These are phyloP conservation scores for Trachelus tabidus DNA, from an alignment of 2,888 invertebrate genomes.

Conservation along the genomic window DNA sequence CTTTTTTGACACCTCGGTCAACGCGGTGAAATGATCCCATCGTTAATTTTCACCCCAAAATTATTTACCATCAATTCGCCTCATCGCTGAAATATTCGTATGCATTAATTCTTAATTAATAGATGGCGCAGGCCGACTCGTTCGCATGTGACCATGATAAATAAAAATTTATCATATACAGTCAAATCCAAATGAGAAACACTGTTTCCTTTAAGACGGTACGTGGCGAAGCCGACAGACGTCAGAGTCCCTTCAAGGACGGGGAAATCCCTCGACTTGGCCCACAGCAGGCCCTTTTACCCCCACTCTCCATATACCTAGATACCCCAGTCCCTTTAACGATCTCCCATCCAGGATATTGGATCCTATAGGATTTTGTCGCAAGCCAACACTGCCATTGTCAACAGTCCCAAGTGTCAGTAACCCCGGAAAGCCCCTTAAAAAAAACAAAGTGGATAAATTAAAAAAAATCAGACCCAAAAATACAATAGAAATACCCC, in stretches of 20 bases:
- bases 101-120: neutral
- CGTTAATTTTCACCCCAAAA: neutral
- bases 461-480: neutral
- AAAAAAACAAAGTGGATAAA: neutral
- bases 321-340: neutral
- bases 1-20: neutral
- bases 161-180: neutral
- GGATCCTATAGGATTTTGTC: neutral
- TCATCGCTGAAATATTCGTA: neutral
- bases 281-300: constrained; percentile 12
- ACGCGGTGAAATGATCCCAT: neutral
- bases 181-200: constrained; percentile 31
- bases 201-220: constrained; percentile 26
- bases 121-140: no score
- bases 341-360: neutral
- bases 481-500: neutral
- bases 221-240: constrained; percentile 37
- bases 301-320: constrained; percentile 1
- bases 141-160: neutral
- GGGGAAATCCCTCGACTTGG: constrained; percentile 44
- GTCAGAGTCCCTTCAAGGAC: constrained; percentile 48
- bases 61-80: neutral
- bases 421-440: neutral
- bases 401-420: neutral
- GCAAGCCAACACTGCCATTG: neutral